Conservation (phyloP, 30 jellyfish, hydroid and myxozoan genomes). For the Aurelia coerulea region DNA sequence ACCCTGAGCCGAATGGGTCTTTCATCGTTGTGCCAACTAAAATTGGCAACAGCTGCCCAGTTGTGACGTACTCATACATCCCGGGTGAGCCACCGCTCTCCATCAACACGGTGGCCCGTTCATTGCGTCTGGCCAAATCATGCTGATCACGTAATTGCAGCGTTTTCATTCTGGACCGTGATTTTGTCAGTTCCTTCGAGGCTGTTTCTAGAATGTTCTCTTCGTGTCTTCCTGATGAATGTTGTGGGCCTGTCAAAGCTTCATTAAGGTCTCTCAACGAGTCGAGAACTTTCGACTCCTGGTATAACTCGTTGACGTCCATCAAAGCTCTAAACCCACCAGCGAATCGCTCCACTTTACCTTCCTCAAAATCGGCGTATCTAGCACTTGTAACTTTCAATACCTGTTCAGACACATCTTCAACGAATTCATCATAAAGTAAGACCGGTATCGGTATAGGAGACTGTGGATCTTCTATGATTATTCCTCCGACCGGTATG, state of each 20-base stretch:
- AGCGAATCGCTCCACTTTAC: conserved; percentile 69
- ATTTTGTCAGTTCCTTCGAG: conserved; percentile 70
- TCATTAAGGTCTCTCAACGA: conserved; percentile 83
- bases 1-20: conserved; percentile 97
- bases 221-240: conserved; percentile 93
- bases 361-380: conserved; percentile 49
- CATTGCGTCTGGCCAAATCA: conserved; percentile 66
- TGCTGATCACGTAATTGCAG: conserved; percentile 73
- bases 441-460: conserved; percentile 71
- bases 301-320: conserved; percentile 93
- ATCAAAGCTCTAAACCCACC: conserved; percentile 94
- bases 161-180: conserved; percentile 81
- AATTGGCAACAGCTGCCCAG: conserved; percentile 95
- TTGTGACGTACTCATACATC: conserved; percentile 85
- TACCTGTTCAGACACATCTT: conserved; percentile 65
- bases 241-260: conserved; percentile 80
- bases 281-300: conserved; percentile 83
- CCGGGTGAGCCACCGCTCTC: conserved; percentile 99
- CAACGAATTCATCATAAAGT: conserved; percentile 81
- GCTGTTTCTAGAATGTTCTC: conserved; percentile 83
- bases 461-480: conserved; percentile 67
- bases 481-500: conserved; percentile 92
- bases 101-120: conserved; percentile 65
- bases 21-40: conserved; percentile 90
- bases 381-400: conserved; percentile 93